A percentile compares a stretch with the other conserved stretches of the same genome.
Evolutionary conservation across 2,797 vertebrate genomes (phyloP).

Genomic region (Notolepis coatsorum): DNA sequence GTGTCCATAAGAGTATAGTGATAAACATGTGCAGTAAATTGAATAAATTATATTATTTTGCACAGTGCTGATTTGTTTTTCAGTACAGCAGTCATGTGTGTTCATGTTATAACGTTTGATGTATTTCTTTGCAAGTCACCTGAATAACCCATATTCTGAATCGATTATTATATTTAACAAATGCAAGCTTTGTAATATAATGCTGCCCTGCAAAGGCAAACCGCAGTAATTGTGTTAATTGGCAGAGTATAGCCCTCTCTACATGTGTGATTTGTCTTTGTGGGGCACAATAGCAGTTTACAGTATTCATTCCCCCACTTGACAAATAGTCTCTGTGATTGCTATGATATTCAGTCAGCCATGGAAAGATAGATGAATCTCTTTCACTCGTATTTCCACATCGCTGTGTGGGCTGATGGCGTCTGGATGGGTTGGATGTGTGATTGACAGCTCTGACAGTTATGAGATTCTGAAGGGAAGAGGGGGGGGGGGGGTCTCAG

Average conservation of each 20-base stretch:
- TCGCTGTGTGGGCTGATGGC: background rate
- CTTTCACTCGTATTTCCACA: background rate
- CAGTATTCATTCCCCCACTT: too few species aligned
- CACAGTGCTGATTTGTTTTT: slow-evolving; percentile 54
- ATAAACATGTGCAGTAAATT: slow-evolving; percentile 69
- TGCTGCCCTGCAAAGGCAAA: too few species aligned
- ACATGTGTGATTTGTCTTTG: background rate
- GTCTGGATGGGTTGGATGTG: background rate
- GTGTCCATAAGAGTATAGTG: slow-evolving; percentile 71
- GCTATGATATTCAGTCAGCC: background rate
- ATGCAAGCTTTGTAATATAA: too few species aligned
- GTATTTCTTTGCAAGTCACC: too few species aligned
- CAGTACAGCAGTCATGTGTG: too few species aligned
- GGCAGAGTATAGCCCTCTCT: slow-evolving; percentile 16
- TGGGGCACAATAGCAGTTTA: too few species aligned
- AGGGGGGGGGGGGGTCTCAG: slow-evolving; percentile 62
- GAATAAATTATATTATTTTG: slow-evolving; percentile 81
- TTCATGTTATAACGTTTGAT: too few species aligned
- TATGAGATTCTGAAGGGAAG: slow-evolving; percentile 59
- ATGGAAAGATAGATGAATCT: background rate
- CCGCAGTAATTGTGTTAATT: too few species aligned
- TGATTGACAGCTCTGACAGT: slow-evolving; percentile 61
- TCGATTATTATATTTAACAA: too few species aligned
- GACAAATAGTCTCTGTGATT: too few species aligned
- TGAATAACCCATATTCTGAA: too few species aligned